Conservation (phyloP, 1,140 invertebrate species). For the Drosophila nebulosa region DNA sequence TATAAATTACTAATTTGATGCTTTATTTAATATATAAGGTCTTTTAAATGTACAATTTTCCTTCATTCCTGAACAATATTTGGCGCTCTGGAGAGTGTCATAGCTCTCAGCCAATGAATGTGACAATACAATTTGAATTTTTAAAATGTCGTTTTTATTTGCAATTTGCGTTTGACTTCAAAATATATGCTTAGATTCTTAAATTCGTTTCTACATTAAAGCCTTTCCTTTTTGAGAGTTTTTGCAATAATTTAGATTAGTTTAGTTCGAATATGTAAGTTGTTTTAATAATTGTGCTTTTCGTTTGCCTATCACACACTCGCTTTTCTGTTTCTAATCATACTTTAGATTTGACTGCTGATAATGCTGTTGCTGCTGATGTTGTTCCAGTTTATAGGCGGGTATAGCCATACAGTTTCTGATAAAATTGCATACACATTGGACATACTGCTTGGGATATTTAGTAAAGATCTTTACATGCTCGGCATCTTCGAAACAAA, state of each 20-base stretch:
- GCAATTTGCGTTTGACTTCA: constrained; percentile 7
- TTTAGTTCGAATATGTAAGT: constrained; percentile 25
- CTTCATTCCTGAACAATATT: not conserved
- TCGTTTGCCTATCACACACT: constrained; percentile 5
- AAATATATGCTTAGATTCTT: constrained; percentile 37
- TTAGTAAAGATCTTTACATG: constrained; percentile 87
- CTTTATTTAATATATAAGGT: not conserved
- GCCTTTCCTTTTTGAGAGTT: constrained; percentile 20
- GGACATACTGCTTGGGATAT: constrained; percentile 85
- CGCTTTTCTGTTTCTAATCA: constrained; percentile 34
- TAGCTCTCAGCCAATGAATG: not conserved
- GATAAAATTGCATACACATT: constrained; percentile 84
- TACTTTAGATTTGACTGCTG: constrained; percentile 42
- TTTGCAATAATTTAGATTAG: constrained; percentile 30
- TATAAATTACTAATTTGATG: too few relatives aligned
- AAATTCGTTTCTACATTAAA: constrained; percentile 62
- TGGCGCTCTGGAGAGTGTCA: not conserved
- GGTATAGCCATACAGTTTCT: constrained; percentile 82
- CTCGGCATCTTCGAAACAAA: constrained; percentile 86
- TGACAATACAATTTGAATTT: not conserved
- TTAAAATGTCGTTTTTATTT: constrained; percentile 4
- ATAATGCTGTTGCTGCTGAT: constrained; percentile 3
- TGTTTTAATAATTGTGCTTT: constrained; percentile 1
- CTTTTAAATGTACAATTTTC: not conserved
- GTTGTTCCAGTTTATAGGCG: constrained; percentile 9